Base-by-base conservation (phyloP, 1,140 invertebrate genomes). In the Maconellicoccus hirsutus region DNA sequence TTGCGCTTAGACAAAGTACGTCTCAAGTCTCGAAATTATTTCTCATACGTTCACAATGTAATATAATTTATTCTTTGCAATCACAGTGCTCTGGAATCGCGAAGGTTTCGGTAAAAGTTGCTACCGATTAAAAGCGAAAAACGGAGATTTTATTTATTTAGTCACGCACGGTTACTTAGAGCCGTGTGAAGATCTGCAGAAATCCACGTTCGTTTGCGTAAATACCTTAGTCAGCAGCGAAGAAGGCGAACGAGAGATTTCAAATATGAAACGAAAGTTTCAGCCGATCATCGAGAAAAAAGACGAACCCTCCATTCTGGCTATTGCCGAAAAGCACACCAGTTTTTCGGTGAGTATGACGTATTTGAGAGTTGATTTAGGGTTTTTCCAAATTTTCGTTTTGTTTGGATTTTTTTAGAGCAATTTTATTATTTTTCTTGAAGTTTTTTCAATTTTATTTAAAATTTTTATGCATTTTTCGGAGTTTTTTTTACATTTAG, bases 1-100 rank as follows among this genome's bases (percentile, higher is more conserved):
- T 92, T 33, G 90, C 89, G 0, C 83, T 94, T 70, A 82, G 88
- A 77, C 88, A 92, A 80, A 94, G 91, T 94, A 81, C 88, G 87
- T 84, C 1, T 33, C n/a, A n/a, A n/a, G n/a, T n/a, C n/a, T n/a
- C n/a, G n/a, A n/a, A n/a, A n/a, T n/a, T n/a, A n/a, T n/a, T n/a
- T n/a, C n/a, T n/a, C n/a, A n/a, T n/a, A n/a, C n/a, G n/a, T 33
- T 33, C 3, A 33, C 29, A 33, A 33, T 12, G 29, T 33, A 33
- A n/a, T n/a, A n/a, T n/a, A n/a, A n/a, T n/a, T n/a, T n/a, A n/a
- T n/a, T n/a, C 12, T 33, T 33, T 12, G 29, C 4, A 42, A 22
- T 82, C 82, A 6, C 80, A 93, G 92, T 94, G 91, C 92, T 92
- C 76, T 86, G 87, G 75, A 84, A 84, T 74, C 84, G 86, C 27